Evolutionary conservation across 2,888 invertebrate genomes (phyloP), one percentile per base, ranked within the genome.

Genomic region (Helobdella robusta): DNA sequence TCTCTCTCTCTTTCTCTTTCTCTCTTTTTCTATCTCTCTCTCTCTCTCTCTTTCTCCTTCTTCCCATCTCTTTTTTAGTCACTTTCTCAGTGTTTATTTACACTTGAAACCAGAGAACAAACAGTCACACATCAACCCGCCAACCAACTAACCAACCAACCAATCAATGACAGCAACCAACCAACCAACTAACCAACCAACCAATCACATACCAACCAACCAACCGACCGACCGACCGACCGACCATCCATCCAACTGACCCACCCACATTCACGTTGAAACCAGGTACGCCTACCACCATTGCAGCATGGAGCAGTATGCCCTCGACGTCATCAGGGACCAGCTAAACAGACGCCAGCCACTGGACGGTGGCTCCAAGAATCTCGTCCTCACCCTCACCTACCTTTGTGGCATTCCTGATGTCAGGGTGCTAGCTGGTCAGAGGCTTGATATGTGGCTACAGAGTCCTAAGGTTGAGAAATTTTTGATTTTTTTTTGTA

Each of bases 371-470:
- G 88, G 91, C 58, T 90, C 90, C 0, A 86, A 91, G 66, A 92
- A 91, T 73, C 88, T 93, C 72, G 83, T 36, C 59, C 87, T 88
- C 72, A 84, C 94, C 66, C 81, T 95, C 36, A 86, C 90, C 0
- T 86, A 87, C 0, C 86, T 91, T 0, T 87, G 89, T 71, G 94
- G 95, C 0, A 85, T 92, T 67, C 85, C 86, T 0, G 92, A 93
- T 81, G 87, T 91, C 69, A 84, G 91, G 28, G 84, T 87, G 74
- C 84, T 88, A 63, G 86, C 88, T 0, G 86, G 88, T 0, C 85
- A 87, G 0, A 86, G 89, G 0, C 83, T 95, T 25, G 95, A 95
- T 78, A 85, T 88, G 73, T 95, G 94, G 94, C 83, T 95, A 66
- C 92, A 93, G 78, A 94, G 94, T 77, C 92, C 93, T 68, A 97